phyloP scores from a whole-genome alignment of 2,113 vertebrate species.

The Cacatua alba region DNA sequence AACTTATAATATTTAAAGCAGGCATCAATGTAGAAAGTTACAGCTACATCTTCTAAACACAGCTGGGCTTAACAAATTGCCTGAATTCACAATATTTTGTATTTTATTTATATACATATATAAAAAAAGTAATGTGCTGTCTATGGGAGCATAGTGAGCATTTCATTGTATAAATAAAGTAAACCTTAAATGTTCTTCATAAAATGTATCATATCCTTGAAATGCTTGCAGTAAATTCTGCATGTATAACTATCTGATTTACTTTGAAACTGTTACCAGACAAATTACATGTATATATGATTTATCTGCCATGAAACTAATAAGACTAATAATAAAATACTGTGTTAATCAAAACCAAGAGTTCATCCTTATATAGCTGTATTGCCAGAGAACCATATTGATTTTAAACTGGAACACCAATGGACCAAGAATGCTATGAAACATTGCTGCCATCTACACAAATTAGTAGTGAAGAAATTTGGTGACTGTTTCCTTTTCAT shows the following conservation, averaged over 20 bases:
- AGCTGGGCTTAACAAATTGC: neutral
- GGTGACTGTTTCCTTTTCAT: neutral
- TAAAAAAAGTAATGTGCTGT: neutral
- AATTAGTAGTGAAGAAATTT: neutral
- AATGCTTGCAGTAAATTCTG: neutral
- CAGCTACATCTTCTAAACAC: neutral
- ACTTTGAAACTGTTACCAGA: conserved; percentile 9
- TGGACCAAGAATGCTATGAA: neutral
- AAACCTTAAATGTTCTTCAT: neutral
- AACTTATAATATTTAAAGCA: neutral
- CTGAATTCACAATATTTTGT: neutral
- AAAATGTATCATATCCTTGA: neutral
- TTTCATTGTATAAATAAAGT: neutral
- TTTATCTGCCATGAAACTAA: neutral
- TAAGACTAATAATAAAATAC: neutral
- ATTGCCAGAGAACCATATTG: neutral
- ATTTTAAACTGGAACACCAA: neutral
- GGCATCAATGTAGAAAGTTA: neutral
- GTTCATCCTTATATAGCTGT: neutral
- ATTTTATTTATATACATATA: neutral
- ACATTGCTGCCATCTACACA: neutral
- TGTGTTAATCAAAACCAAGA: neutral
- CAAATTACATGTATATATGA: neutral
- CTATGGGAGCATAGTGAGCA: neutral
- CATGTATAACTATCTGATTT: neutral